Evolutionary conservation across 1,140 invertebrate genomes (phyloP), one percentile per base, ranked within the genome.

Genomic region (Platyura marginata): DNA sequence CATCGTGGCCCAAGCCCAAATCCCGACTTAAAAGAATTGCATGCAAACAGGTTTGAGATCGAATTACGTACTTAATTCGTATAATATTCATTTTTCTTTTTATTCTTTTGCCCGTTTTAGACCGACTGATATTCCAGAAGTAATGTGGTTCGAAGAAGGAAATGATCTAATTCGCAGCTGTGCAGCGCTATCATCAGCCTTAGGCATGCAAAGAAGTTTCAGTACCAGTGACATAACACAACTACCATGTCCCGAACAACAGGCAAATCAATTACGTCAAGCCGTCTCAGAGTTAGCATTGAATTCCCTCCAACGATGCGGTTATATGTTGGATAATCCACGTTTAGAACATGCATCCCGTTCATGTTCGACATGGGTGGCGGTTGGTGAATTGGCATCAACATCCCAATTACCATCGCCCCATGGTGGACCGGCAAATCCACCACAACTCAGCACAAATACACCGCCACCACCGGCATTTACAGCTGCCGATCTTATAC

Each of bases 291-390:
- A 80, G 33, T 59, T 81, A 36, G 73, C 75, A 0, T 58, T 83
- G 23, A 74, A 77, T 47, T 71, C 72, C 0, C 65, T 74, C 2
- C 66, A 76, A 48, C 61, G 74, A 16, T 72, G 68, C 41, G 66
- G 67, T 10, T 64, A 72, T 47, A 51, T 74, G 13, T 50, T 75
- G 25, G 66, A 74, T 46, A 66, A 72, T 41, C 63, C 68, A 1
- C 63, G 68, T 35, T 60, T 81, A 21, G 76, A 79, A 44, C 72
- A 77, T 20, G 74, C 79, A 0, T 86, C 82, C 0, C 69, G 84
- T 1, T 86, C 82, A 1, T 87, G 82, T 56, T 85, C 81, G 41
- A 88, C 82, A 0, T 88, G 84, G 82, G 84, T 87, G 0, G 83
- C 82, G 2, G 79, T 83, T 0, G 79, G 79, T 2, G 79, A 81